Percentiles rank a stretch among this genome's conserved stretches.
Conservation (phyloP, 2,797 vertebrate genomes). For the Pterois miles region DNA sequence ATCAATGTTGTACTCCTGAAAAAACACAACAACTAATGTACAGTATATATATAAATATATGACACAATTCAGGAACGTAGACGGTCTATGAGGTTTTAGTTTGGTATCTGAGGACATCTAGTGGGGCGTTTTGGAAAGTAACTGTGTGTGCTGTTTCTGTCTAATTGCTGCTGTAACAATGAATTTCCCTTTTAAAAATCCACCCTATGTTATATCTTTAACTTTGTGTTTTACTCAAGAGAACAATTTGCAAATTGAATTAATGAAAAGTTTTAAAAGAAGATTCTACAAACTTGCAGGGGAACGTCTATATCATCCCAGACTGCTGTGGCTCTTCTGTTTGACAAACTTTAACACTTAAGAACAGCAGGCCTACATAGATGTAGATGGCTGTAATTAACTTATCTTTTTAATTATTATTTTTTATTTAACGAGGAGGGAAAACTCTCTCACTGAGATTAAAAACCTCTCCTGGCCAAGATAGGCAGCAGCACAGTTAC, state of each 20-base stretch:
- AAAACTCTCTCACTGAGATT: no score
- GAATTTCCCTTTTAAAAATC: background rate
- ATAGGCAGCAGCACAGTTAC: no score
- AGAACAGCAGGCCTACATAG: background rate
- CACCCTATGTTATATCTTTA: no score
- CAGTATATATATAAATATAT: no score
- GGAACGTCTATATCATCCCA: background rate
- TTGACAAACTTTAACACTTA: background rate
- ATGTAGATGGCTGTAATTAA: background rate
- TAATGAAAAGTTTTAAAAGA: background rate
- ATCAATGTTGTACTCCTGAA: constrained; percentile 9
- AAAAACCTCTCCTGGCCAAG: no score
- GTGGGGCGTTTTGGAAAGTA: constrained; percentile 59
- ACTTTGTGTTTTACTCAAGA: background rate
- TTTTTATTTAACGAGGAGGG: no score
- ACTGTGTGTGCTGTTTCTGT: background rate
- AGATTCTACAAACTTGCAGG: background rate
- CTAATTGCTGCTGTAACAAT: background rate
- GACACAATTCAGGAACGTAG: background rate
- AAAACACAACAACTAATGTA: background rate
- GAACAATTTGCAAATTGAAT: background rate
- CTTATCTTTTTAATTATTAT: no score
- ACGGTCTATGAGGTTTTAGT: background rate
- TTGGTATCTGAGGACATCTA: constrained; percentile 73
- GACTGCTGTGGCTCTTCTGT: background rate